Evolutionary conservation across 1,140 invertebrate genomes (phyloP), one percentile per base, ranked within the genome.

Genomic region (Ceratina australensis): DNA sequence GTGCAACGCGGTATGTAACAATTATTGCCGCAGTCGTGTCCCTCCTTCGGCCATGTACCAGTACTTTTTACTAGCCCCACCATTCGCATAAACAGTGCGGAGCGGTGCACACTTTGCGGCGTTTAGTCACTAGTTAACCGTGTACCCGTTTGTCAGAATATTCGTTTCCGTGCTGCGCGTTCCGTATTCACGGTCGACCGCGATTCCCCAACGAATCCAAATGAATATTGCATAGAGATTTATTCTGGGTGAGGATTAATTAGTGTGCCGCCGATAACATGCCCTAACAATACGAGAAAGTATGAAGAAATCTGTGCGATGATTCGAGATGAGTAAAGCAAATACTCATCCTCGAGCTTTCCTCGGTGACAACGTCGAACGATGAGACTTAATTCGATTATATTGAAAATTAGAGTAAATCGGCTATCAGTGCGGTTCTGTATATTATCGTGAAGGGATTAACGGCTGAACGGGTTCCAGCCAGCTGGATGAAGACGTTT

Each of bases 61-160:
- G 59, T 69, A 78, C 66, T 86, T 89, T 89, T 88, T 86, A 80
- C 86, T 67, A 80, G 83, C 87, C 88, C 88, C 87, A 89, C 89
- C 85, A 86, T 88, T 72, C 79, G 60, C 56, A 83, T 79, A 78
- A 80, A 83, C 77, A 47, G 50, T 18, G 24, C n/a, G 33, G 26
- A 64, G 66, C 59, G 72, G 24, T 54, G 72, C 81, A 78, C 67
- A 54, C 81, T 82, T 84, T 82, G 79, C 73, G 47, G 81, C 76
- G 80, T 87, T 84, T 84, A 87, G 81, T 81, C 84, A 79, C 65
- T 77, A 75, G 61, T 66, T 76, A 77, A 78, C 80, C 73, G 84
- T 57, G 71, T 42, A 42, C 60, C 59, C 42, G 67, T 60, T 50
- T 1, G 26, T 47, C 73, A 52, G 50, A 18, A n/a, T 33, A 60